A percentile compares a stretch with the other conserved stretches of the same genome.
Evolutionary conservation across 1,140 invertebrate species (phyloP).

Genomic region (Vollenhovia emeryi): DNA sequence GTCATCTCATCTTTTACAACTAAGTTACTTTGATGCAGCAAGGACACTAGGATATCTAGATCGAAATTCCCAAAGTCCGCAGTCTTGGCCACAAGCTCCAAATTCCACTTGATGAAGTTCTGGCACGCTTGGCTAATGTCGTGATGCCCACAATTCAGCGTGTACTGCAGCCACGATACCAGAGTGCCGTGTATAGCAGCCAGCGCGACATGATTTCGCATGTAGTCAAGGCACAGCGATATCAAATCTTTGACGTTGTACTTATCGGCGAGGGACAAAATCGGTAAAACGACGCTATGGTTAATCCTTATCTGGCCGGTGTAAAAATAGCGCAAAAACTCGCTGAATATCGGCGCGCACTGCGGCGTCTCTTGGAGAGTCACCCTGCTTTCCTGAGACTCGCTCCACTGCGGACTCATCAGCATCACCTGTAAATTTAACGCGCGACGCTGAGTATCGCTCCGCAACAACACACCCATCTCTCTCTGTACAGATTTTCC

Average conservation of each 20-base stretch:
- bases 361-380: constrained; percentile 94
- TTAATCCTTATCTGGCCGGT: constrained; percentile 95
- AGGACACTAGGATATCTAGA: constrained; percentile 90
- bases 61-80: constrained; percentile 94
- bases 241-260: constrained; percentile 97
- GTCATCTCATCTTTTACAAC: constrained; percentile 96
- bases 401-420: constrained; percentile 96
- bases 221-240: constrained; percentile 93
- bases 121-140: constrained; percentile 91
- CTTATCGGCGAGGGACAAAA: constrained; percentile 96
- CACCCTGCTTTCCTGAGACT: constrained; percentile 94
- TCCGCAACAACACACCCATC: no score
- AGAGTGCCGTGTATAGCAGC: constrained; percentile 92
- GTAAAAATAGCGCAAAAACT: constrained; percentile 96
- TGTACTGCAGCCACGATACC: constrained; percentile 96
- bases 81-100: constrained; percentile 92
- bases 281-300: constrained; percentile 92
- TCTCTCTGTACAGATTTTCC: neutral
- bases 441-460: neutral
- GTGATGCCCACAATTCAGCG: constrained; percentile 92
- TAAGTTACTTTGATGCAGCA: constrained; percentile 94
- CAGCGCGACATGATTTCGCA: constrained; percentile 94
- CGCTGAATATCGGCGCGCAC: constrained; percentile 93
- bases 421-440: constrained; percentile 92
- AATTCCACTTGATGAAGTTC: constrained; percentile 97